Evolutionary conservation across 2,113 vertebrate species (phyloP), one percentile per base, ranked within the genome.

Genomic region (Actinemys pallida): DNA sequence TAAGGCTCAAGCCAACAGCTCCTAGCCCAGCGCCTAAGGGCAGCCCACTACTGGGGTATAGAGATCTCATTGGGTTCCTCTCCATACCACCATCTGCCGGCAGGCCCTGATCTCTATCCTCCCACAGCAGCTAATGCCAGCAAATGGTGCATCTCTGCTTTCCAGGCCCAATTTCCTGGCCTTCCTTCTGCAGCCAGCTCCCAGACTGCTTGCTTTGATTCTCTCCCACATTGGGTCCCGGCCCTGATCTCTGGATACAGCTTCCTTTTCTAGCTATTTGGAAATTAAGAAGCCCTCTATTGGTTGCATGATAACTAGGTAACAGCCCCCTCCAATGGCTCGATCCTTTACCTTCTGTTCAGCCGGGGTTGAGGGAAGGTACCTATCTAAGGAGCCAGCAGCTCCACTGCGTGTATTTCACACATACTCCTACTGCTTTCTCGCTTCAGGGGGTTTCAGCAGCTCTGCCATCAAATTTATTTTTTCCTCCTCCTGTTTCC

Each of bases 81-180:
- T 20, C 84, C n/a, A 39, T 2, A 52, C 22, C 79, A 39, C 25
- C 42, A 1, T 69, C 72, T 25, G 20, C 39, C 5, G 5, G n/a
- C 39, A 42, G 5, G 20, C n/a, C 39, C n/a, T 42, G 39, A 10
- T 9, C 19, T 45, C 19, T 35, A 65, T 65, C 35, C 13, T 19
- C 62, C 62, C 16, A 2, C 62, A 35, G 35, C 16, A 35, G 16
- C 56, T 79, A 54, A 65, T 76, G 39, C 35, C 49, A 6, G 6
- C 1, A 3, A 42, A 69, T 3, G 0, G 3, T 0, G 4, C 20
- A 1, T 1, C 22, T 9, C 72, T 22, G 5, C 6, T n/a, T 69
- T 17, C 35, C 35, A 19, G 31, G 8, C 62, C 35, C 62, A 35
- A 65, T 16, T 65, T 59, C 57, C 59, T 14, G 35, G 2, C 24